Percentiles rank a stretch among this genome's conserved stretches.
phyloP scores from a whole-genome alignment of 1,140 invertebrate species.

The Aphelinus certus region DNA sequence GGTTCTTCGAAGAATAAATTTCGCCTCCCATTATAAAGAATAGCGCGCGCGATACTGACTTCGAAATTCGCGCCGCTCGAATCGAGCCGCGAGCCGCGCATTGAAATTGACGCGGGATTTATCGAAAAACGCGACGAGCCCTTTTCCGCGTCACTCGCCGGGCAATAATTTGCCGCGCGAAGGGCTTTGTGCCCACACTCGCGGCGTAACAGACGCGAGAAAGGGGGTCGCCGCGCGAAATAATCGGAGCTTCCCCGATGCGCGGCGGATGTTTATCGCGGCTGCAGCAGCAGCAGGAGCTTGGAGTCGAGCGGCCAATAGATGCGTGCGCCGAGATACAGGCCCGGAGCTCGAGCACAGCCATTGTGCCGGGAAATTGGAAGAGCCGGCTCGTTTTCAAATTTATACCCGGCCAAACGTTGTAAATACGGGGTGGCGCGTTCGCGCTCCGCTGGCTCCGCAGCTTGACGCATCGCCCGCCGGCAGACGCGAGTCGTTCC shows the following conservation, averaged over 20 bases:
- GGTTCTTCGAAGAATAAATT: too few species aligned
- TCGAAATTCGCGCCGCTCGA: too few species aligned
- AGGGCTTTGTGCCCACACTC: neutral
- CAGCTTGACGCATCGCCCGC: too few species aligned
- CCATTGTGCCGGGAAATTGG: constrained; percentile 21
- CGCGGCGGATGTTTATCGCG: constrained; percentile 6
- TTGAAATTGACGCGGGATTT: neutral
- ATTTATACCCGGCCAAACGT: too few species aligned
- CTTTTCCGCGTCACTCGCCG: constrained; percentile 21
- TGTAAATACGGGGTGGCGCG: too few species aligned
- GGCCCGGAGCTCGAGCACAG: neutral
- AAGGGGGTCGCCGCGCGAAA: constrained; percentile 1
- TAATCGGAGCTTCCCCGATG: neutral
- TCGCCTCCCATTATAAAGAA: too few species aligned
- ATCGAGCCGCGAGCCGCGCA: too few species aligned
- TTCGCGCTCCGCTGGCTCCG: too few species aligned
- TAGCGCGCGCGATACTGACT: too few species aligned
- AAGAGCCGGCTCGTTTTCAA: neutral
- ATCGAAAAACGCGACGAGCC: constrained; percentile 8
- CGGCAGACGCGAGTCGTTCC: too few species aligned
- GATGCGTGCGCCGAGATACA: neutral
- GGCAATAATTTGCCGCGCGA: neutral
- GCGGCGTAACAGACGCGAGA: neutral
- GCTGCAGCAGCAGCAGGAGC: too few species aligned
- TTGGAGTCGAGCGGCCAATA: neutral